phyloP scores from a whole-genome alignment of 37 sponge, comb jelly and placozoan species.

The Bolinopsis microptera region DNA sequence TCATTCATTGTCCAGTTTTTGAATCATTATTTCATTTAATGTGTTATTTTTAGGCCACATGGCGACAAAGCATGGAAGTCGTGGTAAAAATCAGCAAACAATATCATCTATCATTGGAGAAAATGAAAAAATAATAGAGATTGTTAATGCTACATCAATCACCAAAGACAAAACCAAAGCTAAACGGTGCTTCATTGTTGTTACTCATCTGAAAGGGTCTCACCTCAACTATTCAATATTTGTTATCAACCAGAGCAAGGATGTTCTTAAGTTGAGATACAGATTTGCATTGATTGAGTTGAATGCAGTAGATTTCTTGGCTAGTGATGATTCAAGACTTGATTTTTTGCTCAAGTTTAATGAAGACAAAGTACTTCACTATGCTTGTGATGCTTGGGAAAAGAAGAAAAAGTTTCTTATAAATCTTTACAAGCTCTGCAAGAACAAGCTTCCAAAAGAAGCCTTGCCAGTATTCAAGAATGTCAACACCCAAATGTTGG shows the following conservation, averaged over 20 bases:
- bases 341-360: constrained; percentile 23
- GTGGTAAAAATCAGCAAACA: background rate
- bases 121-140: constrained; percentile 28
- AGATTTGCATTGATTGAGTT: constrained; percentile 6
- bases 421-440: constrained; percentile 6
- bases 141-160: background rate
- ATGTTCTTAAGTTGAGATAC: background rate
- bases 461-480: constrained; percentile 23
- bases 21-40: no score
- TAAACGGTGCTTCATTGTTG: constrained; percentile 21
- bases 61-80: background rate
- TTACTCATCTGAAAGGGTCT: constrained; percentile 33
- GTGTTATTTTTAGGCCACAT: no score
- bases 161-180: constrained; percentile 36
- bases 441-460: background rate
- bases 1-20: no score
- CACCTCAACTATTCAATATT: constrained; percentile 36
- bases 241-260: background rate
- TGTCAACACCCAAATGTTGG: constrained; percentile 38
- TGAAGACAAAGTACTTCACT: constrained; percentile 54
- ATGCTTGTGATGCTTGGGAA: background rate
- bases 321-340: constrained; percentile 24
- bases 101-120: constrained; percentile 55
- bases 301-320: constrained; percentile 21
- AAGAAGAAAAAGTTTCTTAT: constrained; percentile 29